Evolutionary conservation across 2,888 invertebrate species (phyloP), one percentile per base, ranked within the genome.

Genomic region (Leucoma salicis): DNA sequence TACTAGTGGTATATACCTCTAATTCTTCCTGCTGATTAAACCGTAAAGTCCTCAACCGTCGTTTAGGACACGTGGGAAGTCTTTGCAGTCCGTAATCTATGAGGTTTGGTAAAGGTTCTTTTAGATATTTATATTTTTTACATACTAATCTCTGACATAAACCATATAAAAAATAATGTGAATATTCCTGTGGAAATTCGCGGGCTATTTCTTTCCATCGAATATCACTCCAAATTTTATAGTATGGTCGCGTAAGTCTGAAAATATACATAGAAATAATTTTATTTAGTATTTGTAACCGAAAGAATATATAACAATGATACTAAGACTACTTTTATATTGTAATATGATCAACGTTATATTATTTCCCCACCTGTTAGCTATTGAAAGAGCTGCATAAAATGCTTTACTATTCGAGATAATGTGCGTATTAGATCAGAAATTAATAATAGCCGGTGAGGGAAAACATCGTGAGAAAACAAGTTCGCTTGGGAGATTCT

Each of bases 151-250:
- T 21, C 3, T 42, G 37, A 42, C 64, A 59, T 21, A 64, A 31
- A 40, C 31, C 43, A 40, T 82, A 75, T 28, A 87, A 53, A 61
- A 85, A 85, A 6, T 43, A 36, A 34, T 57, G 59, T 28, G 82
- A 85, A 40, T 74, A 70, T 3, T 81, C 86, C 60, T 80, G 80
- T 35, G 82, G 73, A 50, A 82, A 83, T 28, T 74, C 53, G 25
- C 59, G 57, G 4, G 61, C 41, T 14, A 86, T 36, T 35, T 83
- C 74, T 53, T 78, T 79, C 87, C 86, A 86, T 49, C 73, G 58
- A 31, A 87, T 83, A 47, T 87, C 86, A 39, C 64, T 67, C 87
- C 86, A 86, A 14, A 82, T 58, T 61, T 70, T 61, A 45, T 80
- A 85, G 1, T 70, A 42, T 27, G 69, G 70, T 7, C 46, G 48